phyloP scores from a whole-genome alignment of 2,888 invertebrate species.

The Drosophila colorata region DNA sequence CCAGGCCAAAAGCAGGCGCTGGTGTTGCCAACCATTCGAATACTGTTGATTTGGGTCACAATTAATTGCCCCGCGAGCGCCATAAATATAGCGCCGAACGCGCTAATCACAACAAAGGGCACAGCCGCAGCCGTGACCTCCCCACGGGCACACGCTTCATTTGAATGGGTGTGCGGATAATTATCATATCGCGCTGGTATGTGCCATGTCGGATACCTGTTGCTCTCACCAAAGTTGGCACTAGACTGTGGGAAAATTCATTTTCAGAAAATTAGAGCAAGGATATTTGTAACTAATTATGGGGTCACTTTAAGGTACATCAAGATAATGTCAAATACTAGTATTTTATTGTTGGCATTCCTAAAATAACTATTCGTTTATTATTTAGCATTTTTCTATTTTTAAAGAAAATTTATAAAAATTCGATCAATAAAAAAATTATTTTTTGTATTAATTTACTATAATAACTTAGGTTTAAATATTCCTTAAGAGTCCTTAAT shows the following conservation, averaged over 20 bases:
- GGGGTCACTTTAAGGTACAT: too few relatives aligned
- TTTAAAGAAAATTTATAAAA: too few relatives aligned
- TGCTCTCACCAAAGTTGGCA: constrained; percentile 8
- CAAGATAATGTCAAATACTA: too few relatives aligned
- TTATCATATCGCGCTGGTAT: constrained; percentile 19
- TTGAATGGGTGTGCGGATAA: constrained; percentile 31
- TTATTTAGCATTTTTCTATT: too few relatives aligned
- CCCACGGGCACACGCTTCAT: constrained; percentile 29
- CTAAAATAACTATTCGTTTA: too few relatives aligned
- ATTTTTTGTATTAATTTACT: too few relatives aligned
- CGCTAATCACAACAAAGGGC: constrained; percentile 79
- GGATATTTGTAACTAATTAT: background rate
- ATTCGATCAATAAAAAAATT: too few relatives aligned
- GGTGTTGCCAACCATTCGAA: constrained; percentile 69
- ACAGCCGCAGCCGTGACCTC: constrained; percentile 47
- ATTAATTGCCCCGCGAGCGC: constrained; percentile 82
- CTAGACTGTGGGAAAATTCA: constrained; percentile 15
- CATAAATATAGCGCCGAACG: constrained; percentile 79
- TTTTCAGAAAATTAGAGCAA: background rate
- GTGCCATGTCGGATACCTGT: constrained; percentile 35
- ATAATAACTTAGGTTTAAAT: too few relatives aligned
- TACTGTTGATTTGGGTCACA: constrained; percentile 77
- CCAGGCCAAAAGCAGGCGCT: constrained; percentile 36
- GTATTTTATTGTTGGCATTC: too few relatives aligned
- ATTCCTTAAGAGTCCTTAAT: too few relatives aligned